Evolutionary conservation across 2,113 vertebrate species (phyloP), one percentile per base, ranked within the genome.

Genomic region (Amia ocellicauda): DNA sequence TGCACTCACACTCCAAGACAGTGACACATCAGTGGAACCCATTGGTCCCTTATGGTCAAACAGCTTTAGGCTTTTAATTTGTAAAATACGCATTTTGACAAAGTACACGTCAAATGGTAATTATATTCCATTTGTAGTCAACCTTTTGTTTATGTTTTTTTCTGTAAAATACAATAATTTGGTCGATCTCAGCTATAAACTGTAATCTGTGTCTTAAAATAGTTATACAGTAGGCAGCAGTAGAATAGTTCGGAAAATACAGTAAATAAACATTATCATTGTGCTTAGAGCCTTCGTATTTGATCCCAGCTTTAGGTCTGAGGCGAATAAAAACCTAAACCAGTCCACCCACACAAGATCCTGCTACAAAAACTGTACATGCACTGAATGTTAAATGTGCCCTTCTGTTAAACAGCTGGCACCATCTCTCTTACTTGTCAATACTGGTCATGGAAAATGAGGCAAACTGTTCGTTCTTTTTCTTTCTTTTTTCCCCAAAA

Each of bases 331-430:
- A 27, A 58, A 22, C n/a, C 19, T 20, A 40, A 36, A 16, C 28
- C 13, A 55, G 31, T 40, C 28, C 55, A 40, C 55, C 55, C 17
- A 36, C 28, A 58, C 17, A 40, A 40, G 55, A 26, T 17, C 13
- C 28, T 58, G 55, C 55, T 13, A 40, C 28, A 58, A 31, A 58
- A 20, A 28, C 52, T 16, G 13, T 4, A 36, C 55, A 40, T 58
- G 28, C 5, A 20, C 55, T 16, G 55, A 58, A 58, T 40, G 8
- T 19, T 40, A 58, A 58, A 58, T 28, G 20, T 40, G 29, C 7
- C 55, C 28, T 40, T 58, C 55, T 40, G 55, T 40, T 40, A 19
- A 36, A 19, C 8, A 58, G 17, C 29, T 58, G 55, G 55, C 55
- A n/a, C 28, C 31, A 27, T 58, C 40, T 58, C 28, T 55, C 29